Evolutionary conservation across 2,888 invertebrate genomes (phyloP).

Genomic region (Orthosia cruda): DNA sequence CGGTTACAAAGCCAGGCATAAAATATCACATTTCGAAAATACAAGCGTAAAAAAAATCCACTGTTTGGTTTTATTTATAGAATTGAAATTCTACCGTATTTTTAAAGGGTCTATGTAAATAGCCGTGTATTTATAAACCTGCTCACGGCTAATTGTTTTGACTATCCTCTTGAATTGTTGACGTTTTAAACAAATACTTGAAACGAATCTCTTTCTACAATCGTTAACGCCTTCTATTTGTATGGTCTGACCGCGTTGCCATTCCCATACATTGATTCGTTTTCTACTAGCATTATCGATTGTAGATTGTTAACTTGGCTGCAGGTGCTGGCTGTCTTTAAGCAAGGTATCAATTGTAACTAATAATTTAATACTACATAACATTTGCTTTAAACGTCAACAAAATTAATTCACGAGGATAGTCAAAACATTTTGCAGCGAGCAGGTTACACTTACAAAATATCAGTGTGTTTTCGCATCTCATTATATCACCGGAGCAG

Average conservation of each 20-base stretch:
- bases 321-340: too few species aligned
- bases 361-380: background rate
- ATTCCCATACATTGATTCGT: too few species aligned
- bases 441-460: conserved; percentile 71
- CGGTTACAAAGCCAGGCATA: conserved; percentile 31
- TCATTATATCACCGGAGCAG: conserved; percentile 80
- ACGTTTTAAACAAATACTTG: conserved; percentile 23
- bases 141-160: conserved; percentile 40
- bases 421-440: conserved; percentile 40
- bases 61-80: background rate
- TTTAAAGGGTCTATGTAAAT: background rate
- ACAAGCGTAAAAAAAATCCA: background rate
- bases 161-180: conserved; percentile 32
- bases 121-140: conserved; percentile 56
- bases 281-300: too few species aligned
- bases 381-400: conserved; percentile 25
- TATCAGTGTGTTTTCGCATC: conserved; percentile 80
- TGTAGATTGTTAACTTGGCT: too few species aligned
- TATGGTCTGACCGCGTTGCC: too few species aligned
- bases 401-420: conserved; percentile 34
- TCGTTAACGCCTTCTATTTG: too few species aligned
- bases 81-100: conserved; percentile 17
- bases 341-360: too few species aligned
- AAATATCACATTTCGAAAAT: conserved; percentile 34
- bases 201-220: too few species aligned